Percentiles rank a stretch among this genome's conserved stretches.
Evolutionary conservation across 2,888 invertebrate genomes (phyloP).

Genomic region (Microctonus aethiopoides): DNA sequence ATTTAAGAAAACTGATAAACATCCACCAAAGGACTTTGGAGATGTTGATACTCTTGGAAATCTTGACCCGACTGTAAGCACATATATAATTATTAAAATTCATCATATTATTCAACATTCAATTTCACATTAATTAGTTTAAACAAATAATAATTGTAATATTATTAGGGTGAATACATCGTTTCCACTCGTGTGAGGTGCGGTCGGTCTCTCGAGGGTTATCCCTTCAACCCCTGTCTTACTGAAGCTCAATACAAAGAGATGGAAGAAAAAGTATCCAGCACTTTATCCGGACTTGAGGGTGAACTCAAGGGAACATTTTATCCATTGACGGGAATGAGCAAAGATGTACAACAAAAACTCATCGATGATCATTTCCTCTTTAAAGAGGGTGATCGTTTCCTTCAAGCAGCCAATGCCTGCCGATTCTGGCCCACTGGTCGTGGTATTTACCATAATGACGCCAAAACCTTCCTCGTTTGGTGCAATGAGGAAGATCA

Average conservation of each 20-base stretch:
- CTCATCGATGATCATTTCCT: conserved; percentile 98
- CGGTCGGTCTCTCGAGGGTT: conserved; percentile 94
- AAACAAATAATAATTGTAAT: not conserved
- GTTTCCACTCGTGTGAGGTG: conserved; percentile 97
- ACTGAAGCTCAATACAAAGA: conserved; percentile 97
- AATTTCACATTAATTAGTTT: not conserved
- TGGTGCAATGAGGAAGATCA: conserved; percentile 99
- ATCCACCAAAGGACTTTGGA: conserved; percentile 94
- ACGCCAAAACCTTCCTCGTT: conserved; percentile 95
- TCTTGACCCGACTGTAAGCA: conserved; percentile 82
- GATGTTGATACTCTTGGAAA: conserved; percentile 91
- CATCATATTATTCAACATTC: not conserved
- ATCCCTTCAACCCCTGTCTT: conserved; percentile 97
- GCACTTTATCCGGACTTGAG: conserved; percentile 83
- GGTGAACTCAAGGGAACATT: conserved; percentile 95
- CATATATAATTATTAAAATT: not conserved
- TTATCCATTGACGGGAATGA: conserved; percentile 95
- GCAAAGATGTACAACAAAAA: conserved; percentile 95
- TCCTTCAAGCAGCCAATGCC: conserved; percentile 92
- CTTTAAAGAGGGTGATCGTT: conserved; percentile 96
- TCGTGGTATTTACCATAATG: conserved; percentile 98
- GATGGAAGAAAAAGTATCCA: conserved; percentile 92
- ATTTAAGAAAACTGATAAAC: conserved; percentile 94
- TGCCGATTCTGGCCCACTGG: conserved; percentile 98
- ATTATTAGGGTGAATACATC: conserved; percentile 79